These are phyloP conservation scores for Cyclopterus lumpus DNA, from an alignment of 2,797 vertebrate species.

Conservation along the genomic window DNA sequence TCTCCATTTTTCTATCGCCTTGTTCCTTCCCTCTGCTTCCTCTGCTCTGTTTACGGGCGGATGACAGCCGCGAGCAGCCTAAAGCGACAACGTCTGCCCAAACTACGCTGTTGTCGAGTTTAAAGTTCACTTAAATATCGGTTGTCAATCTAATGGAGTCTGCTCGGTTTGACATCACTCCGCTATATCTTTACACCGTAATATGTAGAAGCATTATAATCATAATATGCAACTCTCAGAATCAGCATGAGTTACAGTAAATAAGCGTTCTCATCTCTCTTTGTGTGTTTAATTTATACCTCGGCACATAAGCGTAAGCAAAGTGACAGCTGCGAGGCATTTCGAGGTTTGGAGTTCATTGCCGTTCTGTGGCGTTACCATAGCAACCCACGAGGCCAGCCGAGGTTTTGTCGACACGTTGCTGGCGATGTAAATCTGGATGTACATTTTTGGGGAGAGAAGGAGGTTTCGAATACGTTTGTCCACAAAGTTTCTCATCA, in stretches of 20 bases:
- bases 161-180: too few relatives aligned
- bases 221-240: not conserved
- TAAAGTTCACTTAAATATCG: too few relatives aligned
- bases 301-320: not conserved
- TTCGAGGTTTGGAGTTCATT: not conserved
- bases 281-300: slow-evolving; percentile 10
- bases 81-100: too few relatives aligned
- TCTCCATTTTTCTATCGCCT: too few relatives aligned
- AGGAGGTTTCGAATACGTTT: not conserved
- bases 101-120: too few relatives aligned
- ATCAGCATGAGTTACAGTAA: not conserved
- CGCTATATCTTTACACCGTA: too few relatives aligned
- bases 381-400: not conserved
- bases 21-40: too few relatives aligned
- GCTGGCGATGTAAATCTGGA: not conserved
- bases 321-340: slow-evolving; percentile 3
- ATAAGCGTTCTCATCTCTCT: too few relatives aligned
- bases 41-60: too few relatives aligned
- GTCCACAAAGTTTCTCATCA: not conserved
- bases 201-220: too few relatives aligned
- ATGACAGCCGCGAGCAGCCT: too few relatives aligned
- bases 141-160: too few relatives aligned
- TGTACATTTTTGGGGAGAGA: not conserved
- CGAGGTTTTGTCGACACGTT: not conserved
- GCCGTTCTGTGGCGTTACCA: slow-evolving; percentile 10